These are phyloP conservation scores for Latheticus oryzae DNA, from an alignment of 2,888 invertebrate genomes.

Conservation along the genomic window DNA sequence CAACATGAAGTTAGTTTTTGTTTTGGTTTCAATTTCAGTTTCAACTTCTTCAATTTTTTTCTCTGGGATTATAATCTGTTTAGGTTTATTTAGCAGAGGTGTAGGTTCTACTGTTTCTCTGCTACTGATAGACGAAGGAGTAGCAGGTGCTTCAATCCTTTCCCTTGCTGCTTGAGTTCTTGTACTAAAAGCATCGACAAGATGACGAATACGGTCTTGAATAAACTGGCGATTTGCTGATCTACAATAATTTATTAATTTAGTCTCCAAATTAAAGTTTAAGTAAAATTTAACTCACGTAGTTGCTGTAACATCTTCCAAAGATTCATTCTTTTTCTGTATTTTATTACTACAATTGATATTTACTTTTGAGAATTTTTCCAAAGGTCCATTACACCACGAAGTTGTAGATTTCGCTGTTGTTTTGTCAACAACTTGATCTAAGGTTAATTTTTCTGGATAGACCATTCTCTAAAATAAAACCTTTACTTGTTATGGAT, in stretches of 20 bases:
- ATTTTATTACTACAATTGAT: constrained; percentile 6
- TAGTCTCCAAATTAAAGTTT: too few species aligned
- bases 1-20: constrained; percentile 43
- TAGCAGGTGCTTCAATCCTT: constrained; percentile 72
- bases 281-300: too few species aligned
- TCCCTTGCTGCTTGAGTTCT: constrained; percentile 71
- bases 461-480: constrained; percentile 62
- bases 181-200: constrained; percentile 72
- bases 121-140: constrained; percentile 72
- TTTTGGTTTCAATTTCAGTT: constrained; percentile 44
- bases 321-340: too few species aligned
- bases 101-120: constrained; percentile 62
- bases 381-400: constrained; percentile 62
- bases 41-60: constrained; percentile 48
- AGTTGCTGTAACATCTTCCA: too few species aligned
- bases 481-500: constrained; percentile 6
- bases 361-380: constrained; percentile 48
- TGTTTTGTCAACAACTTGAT: constrained; percentile 58
- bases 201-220: constrained; percentile 67
- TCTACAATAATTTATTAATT: constrained; percentile 42
- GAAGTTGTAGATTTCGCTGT: constrained; percentile 58
- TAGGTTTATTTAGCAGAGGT: constrained; percentile 48
- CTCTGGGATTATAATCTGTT: constrained; percentile 54
- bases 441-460: constrained; percentile 62
- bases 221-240: constrained; percentile 62